phyloP scores from a whole-genome alignment of 2,113 vertebrate species.

The Coreoperca whiteheadi region DNA sequence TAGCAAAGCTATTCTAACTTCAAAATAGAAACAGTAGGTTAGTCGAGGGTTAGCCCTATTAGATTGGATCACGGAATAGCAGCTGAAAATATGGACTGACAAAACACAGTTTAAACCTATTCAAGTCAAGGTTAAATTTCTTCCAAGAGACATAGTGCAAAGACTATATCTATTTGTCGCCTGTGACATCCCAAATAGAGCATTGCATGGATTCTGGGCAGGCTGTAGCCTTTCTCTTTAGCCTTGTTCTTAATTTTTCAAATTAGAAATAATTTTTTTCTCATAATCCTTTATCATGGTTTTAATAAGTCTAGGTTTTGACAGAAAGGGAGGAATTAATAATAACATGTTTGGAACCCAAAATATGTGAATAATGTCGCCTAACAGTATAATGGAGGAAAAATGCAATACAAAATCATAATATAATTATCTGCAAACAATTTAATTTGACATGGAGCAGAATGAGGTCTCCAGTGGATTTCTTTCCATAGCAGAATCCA shows the following conservation, averaged over 20 bases:
- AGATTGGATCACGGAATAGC: no score
- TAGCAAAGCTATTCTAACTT: no score
- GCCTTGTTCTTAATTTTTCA: background rate
- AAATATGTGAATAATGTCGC: no score
- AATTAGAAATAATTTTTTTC: background rate
- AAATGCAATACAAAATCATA: background rate
- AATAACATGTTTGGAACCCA: background rate
- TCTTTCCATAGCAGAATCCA: background rate
- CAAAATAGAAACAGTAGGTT: no score
- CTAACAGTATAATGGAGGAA: background rate
- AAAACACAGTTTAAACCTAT: no score
- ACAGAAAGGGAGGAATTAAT: background rate
- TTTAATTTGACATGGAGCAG: slow-evolving; percentile 17
- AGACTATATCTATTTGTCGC: slow-evolving; percentile 19
- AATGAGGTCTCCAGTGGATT: background rate
- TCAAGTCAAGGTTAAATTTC: slow-evolving; percentile 40
- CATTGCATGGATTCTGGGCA: slow-evolving; percentile 29
- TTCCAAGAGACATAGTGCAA: slow-evolving; percentile 10
- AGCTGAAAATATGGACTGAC: no score
- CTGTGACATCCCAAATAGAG: slow-evolving; percentile 31
- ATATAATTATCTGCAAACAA: background rate
- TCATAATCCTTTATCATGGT: background rate
- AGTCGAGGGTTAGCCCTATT: no score
- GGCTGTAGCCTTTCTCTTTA: background rate
- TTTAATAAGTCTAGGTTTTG: background rate